Evolutionary conservation across 2,888 invertebrate species (phyloP), one percentile per base, ranked within the genome.

Genomic region (Cristatella mucedo): DNA sequence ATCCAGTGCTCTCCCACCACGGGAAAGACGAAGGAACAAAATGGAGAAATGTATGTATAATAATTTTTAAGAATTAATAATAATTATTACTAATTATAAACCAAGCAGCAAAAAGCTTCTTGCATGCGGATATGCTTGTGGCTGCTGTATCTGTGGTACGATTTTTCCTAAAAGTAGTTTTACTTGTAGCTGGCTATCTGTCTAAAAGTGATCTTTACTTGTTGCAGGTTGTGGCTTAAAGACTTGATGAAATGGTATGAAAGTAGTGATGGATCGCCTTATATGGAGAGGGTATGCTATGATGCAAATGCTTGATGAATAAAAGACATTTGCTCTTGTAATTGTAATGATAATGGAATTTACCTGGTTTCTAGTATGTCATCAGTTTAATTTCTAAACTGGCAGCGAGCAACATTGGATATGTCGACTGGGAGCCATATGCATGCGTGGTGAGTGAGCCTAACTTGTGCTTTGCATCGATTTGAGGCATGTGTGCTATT

Each of bases 351-450:
- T 42, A 41, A 13, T 21, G 47, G 33, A 41, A 48, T 49, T 48
- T n/a, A 40, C 16, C 33, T 40, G 24, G 9, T 21, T 3, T 53
- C 38, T 63, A 80, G 79, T 74, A 76, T 45, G 68, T 68, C 20
- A 55, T 83, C 66, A 72, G 73, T 54, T 66, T 87, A 33, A 77
- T 87, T 63, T 72, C 82, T 0, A 73, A 77, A 33, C 66, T 83
- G 33, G 78, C 82, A 0, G 71, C 72, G 50, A 70, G 74, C 50
- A 82, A 79, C 61, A 77, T 82, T 39, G 86, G 87, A 1, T 76
- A 77, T 39, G 76, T 89, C 31, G 77, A 91, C 61, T 91, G 87
- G 87, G 76, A 78, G 45, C 81, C 82, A 0, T 74, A 84, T 56
- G 73, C 84, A 38, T 77, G 84, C n/a, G 52, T 52, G 53, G 63